phyloP scores from a whole-genome alignment of 2,888 invertebrate species.

The Tuberolachnus salignus region DNA sequence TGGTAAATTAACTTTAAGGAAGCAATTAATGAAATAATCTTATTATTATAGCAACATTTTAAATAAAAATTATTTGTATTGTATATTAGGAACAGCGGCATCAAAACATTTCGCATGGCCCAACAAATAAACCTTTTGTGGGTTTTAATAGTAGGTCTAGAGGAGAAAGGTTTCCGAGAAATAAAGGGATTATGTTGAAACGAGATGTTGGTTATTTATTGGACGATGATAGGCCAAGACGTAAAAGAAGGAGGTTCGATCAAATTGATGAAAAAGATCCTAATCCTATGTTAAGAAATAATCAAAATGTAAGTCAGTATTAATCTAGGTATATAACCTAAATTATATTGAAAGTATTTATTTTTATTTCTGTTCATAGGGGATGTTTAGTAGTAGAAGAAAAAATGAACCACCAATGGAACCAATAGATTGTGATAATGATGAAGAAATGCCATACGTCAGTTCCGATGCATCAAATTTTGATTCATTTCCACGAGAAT shows the following conservation, averaged over 20 bases:
- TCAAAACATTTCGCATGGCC: conserved; percentile 17
- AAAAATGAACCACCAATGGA: conserved; percentile 27
- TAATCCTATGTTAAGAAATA: conserved; percentile 18
- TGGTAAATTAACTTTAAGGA: conserved; percentile 30
- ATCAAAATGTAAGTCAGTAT: conserved; percentile 31
- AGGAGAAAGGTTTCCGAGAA: conserved; percentile 35
- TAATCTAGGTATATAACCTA: background rate
- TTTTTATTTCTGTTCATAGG: conserved; percentile 19
- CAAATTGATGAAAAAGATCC: conserved; percentile 39
- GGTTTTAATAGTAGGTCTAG: conserved; percentile 48
- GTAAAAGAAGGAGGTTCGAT: conserved; percentile 51
- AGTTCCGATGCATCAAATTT: conserved; percentile 38
- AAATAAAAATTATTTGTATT: background rate
- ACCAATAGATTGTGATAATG: conserved; percentile 24
- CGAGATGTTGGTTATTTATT: conserved; percentile 35
- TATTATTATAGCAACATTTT: too few relatives aligned
- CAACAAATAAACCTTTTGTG: conserved; percentile 24
- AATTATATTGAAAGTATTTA: background rate
- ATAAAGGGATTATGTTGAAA: conserved; percentile 41
- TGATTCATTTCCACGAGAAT: conserved; percentile 43
- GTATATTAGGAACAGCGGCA: conserved; percentile 25
- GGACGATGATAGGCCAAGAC: conserved; percentile 53
- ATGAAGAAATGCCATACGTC: conserved; percentile 31
- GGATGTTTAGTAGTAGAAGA: conserved; percentile 42
- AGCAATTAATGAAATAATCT: too few relatives aligned